Evolutionary conservation across 2,888 invertebrate species (phyloP).

Genomic region (Oegoconia quadripuncta): DNA sequence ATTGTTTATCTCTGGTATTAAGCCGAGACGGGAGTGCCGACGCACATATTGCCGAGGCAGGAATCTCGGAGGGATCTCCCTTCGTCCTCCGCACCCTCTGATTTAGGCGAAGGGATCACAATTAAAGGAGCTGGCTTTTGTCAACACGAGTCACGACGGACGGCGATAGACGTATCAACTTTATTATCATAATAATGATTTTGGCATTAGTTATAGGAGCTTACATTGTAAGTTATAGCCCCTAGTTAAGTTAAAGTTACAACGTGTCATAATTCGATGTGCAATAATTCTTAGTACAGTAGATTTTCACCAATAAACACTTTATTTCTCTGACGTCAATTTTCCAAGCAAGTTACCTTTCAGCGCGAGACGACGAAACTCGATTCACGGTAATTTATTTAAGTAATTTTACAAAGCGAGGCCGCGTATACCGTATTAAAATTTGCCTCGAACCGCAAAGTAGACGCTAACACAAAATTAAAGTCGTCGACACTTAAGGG

Average conservation of each 20-base stretch:
- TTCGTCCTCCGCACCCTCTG: conserved; percentile 36
- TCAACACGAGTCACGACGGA: conserved; percentile 42
- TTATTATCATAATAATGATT: conserved; percentile 30
- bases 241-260: conserved; percentile 14
- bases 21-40: conserved; percentile 52
- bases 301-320: no score
- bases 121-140: conserved; percentile 57
- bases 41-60: conserved; percentile 55
- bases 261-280: no score
- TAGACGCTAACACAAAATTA: conserved; percentile 78
- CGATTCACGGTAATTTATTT: conserved; percentile 69
- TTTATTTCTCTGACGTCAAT: conserved; percentile 38
- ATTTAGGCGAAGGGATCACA: conserved; percentile 51
- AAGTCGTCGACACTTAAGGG: conserved; percentile 76
- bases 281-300: no score
- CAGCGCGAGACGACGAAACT: conserved; percentile 47
- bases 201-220: conserved; percentile 20
- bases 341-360: conserved; percentile 50
- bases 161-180: conserved; percentile 28
- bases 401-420: conserved; percentile 68
- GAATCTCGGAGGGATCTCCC: conserved; percentile 38
- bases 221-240: conserved; percentile 11
- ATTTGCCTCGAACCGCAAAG: conserved; percentile 73
- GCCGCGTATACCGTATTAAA: conserved; percentile 69
- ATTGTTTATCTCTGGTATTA: conserved; percentile 67